phyloP scores from a whole-genome alignment of 92 coral and sea anemone genomes.

The Montipora capitata region DNA sequence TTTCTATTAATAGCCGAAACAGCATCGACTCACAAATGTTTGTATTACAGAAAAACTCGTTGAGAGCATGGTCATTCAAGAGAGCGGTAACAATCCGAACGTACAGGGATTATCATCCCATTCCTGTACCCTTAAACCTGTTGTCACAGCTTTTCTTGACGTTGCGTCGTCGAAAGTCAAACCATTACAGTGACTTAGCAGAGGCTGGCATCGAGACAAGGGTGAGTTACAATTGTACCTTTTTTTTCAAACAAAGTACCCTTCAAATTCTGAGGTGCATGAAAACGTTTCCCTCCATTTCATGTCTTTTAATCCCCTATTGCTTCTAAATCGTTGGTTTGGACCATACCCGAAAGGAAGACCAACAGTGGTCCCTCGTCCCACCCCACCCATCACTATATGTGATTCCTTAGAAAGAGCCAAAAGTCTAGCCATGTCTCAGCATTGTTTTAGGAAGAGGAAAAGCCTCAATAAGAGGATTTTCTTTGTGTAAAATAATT shows the following conservation, averaged over 20 bases:
- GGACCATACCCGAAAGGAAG: no score
- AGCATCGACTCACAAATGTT: background rate
- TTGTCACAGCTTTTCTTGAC: slow-evolving; percentile 29
- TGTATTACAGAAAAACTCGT: slow-evolving; percentile 25
- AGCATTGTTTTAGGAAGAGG: no score
- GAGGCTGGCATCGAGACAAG: slow-evolving; percentile 3
- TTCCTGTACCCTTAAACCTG: slow-evolving; percentile 44
- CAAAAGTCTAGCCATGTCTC: no score
- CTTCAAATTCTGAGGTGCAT: no score
- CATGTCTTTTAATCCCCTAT: no score
- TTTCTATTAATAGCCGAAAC: background rate
- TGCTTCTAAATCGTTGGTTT: no score
- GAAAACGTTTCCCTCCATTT: no score
- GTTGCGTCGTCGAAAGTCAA: background rate
- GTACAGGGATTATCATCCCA: slow-evolving; percentile 39
- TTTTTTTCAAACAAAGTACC: background rate
- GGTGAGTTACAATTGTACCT: background rate
- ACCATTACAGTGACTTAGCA: background rate
- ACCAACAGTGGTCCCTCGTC: no score
- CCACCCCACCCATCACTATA: no score
- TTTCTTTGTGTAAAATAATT: no score
- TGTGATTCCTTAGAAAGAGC: no score
- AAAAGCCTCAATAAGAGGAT: no score
- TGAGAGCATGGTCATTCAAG: slow-evolving; percentile 51
- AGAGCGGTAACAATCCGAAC: slow-evolving; percentile 49